Base-by-base conservation (phyloP, 2,797 vertebrate species). In the Cryptoblepharus egeriae region DNA sequence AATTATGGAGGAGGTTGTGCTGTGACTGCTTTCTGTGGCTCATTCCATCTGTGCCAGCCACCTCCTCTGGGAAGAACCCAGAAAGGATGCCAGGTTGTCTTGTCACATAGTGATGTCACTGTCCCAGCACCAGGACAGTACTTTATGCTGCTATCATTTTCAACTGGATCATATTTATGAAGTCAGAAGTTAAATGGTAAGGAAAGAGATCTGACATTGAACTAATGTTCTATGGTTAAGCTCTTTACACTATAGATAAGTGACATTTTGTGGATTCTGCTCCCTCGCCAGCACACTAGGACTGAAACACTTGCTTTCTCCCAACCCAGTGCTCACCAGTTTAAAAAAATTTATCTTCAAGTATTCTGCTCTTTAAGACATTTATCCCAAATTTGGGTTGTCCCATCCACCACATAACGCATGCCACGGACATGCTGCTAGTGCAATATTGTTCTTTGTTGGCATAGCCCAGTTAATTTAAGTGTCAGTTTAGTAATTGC, bases 401-500 rank as follows among this genome's bases (percentile, higher is more conserved):
- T 24, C 52, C 30, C 32, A 76, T 28, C 16, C 30, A 35, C 68
- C n/a, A 70, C 70, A 69, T 32, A 22, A 58, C 20, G 16, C 22
- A 5, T 7, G 4, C 6, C 24, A 1, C 16, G 20, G 65, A 39
- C 4, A 71, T 67, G 30, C 35, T 73, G 71, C 18, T 24, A 7
- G 52, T 68, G 64, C 39, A 68, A 60, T 28, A 77, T 16, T 60
- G 55, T 79, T 52, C 28, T 75, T 75, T 79, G n/a, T 67, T 79
- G 55, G 52, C 42, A 49, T 28, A 84, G 70, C 55, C 77, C 63
- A 74, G 70, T 79, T 74, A 79, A 83, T 77, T 71, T 83, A 55
- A 79, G 61, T 74, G 58, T 45, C 11, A 87, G 86, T 72, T 79
- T 68, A 85, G 89, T 90, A 90, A 90, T 89, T 82, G 86, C 79